These are phyloP conservation scores for Triplophysa yarkandensis DNA, from an alignment of 2,797 vertebrate genomes.

Conservation along the genomic window DNA sequence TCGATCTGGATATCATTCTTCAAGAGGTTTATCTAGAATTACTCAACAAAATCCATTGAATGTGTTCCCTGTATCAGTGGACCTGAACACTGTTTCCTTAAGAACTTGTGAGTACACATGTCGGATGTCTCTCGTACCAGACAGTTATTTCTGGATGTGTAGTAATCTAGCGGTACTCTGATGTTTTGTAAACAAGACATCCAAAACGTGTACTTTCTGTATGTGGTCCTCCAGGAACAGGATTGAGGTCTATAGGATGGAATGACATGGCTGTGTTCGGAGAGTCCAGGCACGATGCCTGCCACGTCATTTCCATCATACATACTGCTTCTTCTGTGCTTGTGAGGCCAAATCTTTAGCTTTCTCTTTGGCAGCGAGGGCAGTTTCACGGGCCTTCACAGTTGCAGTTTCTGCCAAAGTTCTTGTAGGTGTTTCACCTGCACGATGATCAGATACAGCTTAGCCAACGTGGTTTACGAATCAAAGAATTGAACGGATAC, in stretches of 20 bases:
- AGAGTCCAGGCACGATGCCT: neutral
- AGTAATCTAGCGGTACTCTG: neutral
- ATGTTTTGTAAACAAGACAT: neutral
- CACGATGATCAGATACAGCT: conserved; percentile 33
- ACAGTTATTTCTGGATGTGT: neutral
- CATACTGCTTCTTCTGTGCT: conserved; percentile 91
- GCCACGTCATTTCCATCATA: conserved; percentile 67
- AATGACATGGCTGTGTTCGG: neutral
- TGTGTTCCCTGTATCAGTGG: neutral
- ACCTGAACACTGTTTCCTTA: neutral
- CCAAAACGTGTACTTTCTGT: neutral
- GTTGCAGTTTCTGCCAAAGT: conserved; percentile 90
- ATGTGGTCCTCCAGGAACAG: neutral
- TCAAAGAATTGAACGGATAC: neutral
- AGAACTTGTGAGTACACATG: neutral
- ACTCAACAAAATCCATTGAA: neutral
- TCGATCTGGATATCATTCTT: too few species aligned
- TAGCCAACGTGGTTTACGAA: neutral
- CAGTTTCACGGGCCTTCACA: conserved; percentile 91
- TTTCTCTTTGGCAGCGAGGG: conserved; percentile 93
- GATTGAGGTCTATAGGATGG: neutral
- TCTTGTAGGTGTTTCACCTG: conserved; percentile 89
- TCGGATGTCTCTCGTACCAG: neutral
- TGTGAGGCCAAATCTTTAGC: conserved; percentile 94
- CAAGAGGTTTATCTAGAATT: neutral